phyloP scores from a whole-genome alignment of 2,797 vertebrate genomes.

The Coracias cyanogaster region DNA sequence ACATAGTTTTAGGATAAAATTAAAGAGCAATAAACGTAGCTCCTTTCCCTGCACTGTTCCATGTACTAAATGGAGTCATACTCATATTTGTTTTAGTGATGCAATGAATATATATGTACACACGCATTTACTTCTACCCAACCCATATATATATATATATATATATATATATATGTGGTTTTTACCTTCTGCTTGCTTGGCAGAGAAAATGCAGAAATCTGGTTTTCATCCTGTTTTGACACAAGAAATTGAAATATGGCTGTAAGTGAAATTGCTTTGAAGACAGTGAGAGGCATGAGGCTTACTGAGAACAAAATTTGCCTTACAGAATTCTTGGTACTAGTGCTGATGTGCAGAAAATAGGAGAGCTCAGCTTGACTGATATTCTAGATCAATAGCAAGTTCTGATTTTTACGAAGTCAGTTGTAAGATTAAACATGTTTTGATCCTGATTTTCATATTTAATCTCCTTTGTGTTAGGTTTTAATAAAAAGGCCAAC shows the following conservation, averaged over 20 bases:
- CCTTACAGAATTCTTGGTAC: not conserved
- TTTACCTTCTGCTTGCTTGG: not conserved
- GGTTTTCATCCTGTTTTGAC: not conserved
- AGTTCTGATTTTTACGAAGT: not conserved
- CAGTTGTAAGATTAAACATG: not conserved
- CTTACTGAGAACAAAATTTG: not conserved
- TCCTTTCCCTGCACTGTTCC: not conserved
- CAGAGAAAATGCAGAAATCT: not conserved
- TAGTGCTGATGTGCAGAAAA: not conserved
- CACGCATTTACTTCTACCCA: not conserved
- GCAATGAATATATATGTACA: not conserved
- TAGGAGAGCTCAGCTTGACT: not conserved
- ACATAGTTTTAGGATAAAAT: not conserved
- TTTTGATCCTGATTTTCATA: not conserved
- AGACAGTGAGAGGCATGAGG: not conserved
- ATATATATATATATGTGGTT: not conserved
- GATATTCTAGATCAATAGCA: not conserved
- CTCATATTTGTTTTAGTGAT: not conserved
- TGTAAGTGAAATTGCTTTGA: not conserved
- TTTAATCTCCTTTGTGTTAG: not conserved
- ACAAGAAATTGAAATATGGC: not conserved
- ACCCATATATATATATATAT: not conserved
- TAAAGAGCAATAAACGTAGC: not conserved
- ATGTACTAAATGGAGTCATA: not conserved
- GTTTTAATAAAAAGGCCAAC: not conserved